Percentiles rank a stretch among this genome's conserved stretches.
Evolutionary conservation across 2,113 vertebrate species (phyloP).

Genomic region (Brachyistius frenatus): DNA sequence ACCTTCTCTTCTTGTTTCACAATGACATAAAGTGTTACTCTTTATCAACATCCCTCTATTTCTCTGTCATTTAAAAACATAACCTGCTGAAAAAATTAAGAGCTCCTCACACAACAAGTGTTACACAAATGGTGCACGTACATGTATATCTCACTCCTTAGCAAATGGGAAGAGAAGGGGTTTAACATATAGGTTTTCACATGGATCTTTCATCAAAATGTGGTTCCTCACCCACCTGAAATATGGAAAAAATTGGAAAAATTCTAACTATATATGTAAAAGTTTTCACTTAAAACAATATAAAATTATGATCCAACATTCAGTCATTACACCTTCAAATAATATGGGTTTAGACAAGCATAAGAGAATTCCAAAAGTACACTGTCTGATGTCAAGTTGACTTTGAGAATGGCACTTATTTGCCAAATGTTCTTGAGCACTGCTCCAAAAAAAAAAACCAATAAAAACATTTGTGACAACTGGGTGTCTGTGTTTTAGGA

Average conservation of each 20-base stretch:
- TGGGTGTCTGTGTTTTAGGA: constrained; percentile 36
- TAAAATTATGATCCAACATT: background rate
- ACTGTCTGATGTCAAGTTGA: background rate
- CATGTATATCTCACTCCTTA: background rate
- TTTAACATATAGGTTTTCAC: background rate
- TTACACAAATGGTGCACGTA: background rate
- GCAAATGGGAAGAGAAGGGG: background rate
- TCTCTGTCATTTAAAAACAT: background rate
- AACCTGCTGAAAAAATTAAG: no score
- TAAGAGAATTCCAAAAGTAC: constrained; percentile 2
- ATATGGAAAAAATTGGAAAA: background rate
- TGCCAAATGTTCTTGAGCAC: background rate
- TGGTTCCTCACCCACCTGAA: background rate
- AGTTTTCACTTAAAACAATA: no score
- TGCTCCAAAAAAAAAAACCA: background rate
- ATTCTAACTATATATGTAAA: background rate
- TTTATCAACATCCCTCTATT: background rate
- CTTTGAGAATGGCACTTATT: constrained; percentile 6
- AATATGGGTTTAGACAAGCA: background rate
- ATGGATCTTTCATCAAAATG: no score
- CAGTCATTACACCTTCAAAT: background rate
- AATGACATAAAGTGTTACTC: background rate
- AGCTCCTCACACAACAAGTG: no score
- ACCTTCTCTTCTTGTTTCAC: no score
- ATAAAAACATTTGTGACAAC: background rate